Evolutionary conservation across 1,140 invertebrate species (phyloP).

Genomic region (Druon quercuslanigerum): DNA sequence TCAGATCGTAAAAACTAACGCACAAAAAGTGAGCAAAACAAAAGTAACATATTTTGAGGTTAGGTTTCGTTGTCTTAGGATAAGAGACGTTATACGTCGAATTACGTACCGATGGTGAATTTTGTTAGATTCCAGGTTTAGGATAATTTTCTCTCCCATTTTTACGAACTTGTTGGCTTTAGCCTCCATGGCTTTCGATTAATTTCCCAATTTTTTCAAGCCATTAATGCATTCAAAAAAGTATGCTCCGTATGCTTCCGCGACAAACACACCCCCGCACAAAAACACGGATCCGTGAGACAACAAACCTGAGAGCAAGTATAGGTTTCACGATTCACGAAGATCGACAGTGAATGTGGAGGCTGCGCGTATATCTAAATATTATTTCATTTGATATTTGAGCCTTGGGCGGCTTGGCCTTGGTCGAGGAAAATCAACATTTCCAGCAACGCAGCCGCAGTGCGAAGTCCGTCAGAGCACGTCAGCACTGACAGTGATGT

Average conservation of each 20-base stretch:
- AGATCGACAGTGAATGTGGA: neutral
- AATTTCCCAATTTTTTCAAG: neutral
- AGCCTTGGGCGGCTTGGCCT: neutral
- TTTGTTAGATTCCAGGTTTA: slow-evolving; percentile 37
- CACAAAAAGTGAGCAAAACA: neutral
- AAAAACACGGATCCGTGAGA: neutral
- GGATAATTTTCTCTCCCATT: slow-evolving; percentile 43
- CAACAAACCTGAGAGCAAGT: neutral
- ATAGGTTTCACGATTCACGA: neutral
- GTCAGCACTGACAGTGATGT: too few relatives aligned
- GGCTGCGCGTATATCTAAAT: neutral
- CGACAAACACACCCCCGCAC: slow-evolving; percentile 3
- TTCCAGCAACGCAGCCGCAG: neutral
- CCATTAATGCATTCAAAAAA: slow-evolving; percentile 2
- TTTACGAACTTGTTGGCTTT: slow-evolving; percentile 39
- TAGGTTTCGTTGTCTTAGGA: neutral
- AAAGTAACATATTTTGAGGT: neutral
- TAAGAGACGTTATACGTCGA: neutral
- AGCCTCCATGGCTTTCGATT: slow-evolving; percentile 41
- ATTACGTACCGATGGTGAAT: slow-evolving; percentile 48
- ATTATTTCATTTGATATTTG: neutral
- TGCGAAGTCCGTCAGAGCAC: neutral
- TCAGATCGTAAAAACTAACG: too few relatives aligned
- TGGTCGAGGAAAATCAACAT: neutral
- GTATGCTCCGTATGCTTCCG: neutral